phyloP scores from a whole-genome alignment of 2,888 invertebrate species.

The Corbicula japonica region DNA sequence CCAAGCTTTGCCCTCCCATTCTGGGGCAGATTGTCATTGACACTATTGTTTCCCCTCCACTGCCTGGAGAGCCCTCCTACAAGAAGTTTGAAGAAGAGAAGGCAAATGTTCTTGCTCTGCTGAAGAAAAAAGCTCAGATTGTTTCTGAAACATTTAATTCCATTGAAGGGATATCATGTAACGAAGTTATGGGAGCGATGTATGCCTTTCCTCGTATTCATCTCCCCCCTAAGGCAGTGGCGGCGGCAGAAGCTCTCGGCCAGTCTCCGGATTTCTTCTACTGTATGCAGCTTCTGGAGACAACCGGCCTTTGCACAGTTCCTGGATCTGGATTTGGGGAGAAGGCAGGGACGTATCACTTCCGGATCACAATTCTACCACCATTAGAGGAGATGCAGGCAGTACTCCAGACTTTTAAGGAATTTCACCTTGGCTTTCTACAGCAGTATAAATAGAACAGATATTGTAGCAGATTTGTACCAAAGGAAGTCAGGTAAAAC shows the following conservation, averaged over 20 bases:
- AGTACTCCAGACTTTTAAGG: slow-evolving; percentile 93
- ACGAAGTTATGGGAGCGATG: slow-evolving; percentile 97
- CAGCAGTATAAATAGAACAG: slow-evolving; percentile 89
- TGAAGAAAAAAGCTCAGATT: slow-evolving; percentile 93
- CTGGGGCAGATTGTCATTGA: slow-evolving; percentile 95
- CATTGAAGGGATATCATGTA: slow-evolving; percentile 96
- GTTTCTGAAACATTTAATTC: slow-evolving; percentile 95
- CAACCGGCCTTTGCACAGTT: slow-evolving; percentile 95
- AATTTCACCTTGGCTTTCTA: slow-evolving; percentile 94
- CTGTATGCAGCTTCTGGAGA: slow-evolving; percentile 96
- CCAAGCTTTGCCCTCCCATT: slow-evolving; percentile 97
- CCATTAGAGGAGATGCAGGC: slow-evolving; percentile 92
- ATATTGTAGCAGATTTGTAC: too few relatives aligned
- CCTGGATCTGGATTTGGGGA: slow-evolving; percentile 95
- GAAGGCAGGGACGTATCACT: slow-evolving; percentile 96
- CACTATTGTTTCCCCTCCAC: slow-evolving; percentile 95
- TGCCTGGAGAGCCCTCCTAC: slow-evolving; percentile 93
- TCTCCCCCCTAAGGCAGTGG: slow-evolving; percentile 94
- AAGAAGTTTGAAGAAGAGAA: slow-evolving; percentile 89
- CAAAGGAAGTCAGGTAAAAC: too few relatives aligned
- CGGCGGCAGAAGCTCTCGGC: slow-evolving; percentile 90
- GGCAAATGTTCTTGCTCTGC: slow-evolving; percentile 90
- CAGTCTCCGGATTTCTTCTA: slow-evolving; percentile 95
- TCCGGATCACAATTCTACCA: slow-evolving; percentile 97
- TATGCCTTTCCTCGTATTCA: slow-evolving; percentile 97